These are phyloP conservation scores for Clepsis dumicolana DNA, from an alignment of 2,888 invertebrate species.

Conservation along the genomic window DNA sequence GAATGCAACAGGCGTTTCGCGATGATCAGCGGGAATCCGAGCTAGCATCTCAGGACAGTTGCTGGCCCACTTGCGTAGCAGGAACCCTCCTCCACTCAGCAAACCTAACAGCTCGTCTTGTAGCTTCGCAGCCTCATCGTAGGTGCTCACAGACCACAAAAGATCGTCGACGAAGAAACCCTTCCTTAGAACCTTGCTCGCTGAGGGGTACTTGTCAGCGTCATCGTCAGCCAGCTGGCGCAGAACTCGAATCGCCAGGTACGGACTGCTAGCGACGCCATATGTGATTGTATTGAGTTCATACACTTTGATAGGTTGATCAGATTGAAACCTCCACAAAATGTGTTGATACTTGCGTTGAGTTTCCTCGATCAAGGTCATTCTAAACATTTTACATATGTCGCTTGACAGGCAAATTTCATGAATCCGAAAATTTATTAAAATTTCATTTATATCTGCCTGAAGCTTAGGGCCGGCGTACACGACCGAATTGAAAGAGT, in stretches of 20 bases:
- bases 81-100: conserved; percentile 48
- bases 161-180: conserved; percentile 42
- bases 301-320: too few species aligned
- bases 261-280: conserved; percentile 39
- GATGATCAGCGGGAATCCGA: conserved; percentile 36
- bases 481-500: too few species aligned
- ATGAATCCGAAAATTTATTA: conserved; percentile 30
- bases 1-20: conserved; percentile 31
- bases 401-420: conserved; percentile 40
- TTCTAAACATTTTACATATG: too few species aligned
- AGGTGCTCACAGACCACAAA: conserved; percentile 26
- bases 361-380: conserved; percentile 24
- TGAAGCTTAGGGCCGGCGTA: conserved; percentile 6
- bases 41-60: too few species aligned
- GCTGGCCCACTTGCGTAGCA: conserved; percentile 47
- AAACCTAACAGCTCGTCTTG: conserved; percentile 44
- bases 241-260: conserved; percentile 40
- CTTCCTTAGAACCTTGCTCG: conserved; percentile 4
- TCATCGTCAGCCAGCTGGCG: conserved; percentile 28
- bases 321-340: too few species aligned
- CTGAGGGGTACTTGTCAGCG: too few species aligned
- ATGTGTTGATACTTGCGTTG: conserved; percentile 40
- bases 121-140: conserved; percentile 26
- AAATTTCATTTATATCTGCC: conserved; percentile 13
- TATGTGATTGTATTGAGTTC: conserved; percentile 10